These are phyloP conservation scores for Syngnathus acus DNA, from an alignment of 2,797 vertebrate species.

Conservation along the genomic window DNA sequence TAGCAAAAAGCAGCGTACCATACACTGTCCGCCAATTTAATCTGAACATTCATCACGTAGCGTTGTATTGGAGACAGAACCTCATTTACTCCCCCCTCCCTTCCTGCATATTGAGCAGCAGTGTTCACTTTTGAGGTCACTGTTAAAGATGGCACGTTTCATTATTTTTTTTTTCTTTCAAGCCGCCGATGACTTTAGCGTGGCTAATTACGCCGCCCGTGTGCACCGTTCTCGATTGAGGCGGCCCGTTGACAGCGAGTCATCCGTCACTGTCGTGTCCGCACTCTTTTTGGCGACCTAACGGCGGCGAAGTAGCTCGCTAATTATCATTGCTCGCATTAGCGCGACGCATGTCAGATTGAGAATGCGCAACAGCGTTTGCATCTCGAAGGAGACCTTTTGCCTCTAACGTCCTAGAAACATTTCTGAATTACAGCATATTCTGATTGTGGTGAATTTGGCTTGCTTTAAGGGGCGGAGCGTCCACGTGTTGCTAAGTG, in stretches of 20 bases:
- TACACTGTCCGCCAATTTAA: not conserved
- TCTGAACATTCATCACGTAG: not conserved
- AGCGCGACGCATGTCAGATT: not conserved
- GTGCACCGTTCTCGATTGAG: slow-evolving; percentile 56
- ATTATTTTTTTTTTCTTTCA: not conserved
- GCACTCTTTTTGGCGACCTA: slow-evolving; percentile 12
- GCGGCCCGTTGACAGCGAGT: slow-evolving; percentile 38
- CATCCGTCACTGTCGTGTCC: slow-evolving; percentile 49
- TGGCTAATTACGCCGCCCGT: not conserved
- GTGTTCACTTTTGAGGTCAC: slow-evolving; percentile 1
- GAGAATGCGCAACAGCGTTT: not conserved
- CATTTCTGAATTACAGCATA: not conserved
- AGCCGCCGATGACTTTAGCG: not conserved
- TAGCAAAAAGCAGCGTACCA: not conserved
- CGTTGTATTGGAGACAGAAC: not conserved
- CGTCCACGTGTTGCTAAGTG: too few species aligned
- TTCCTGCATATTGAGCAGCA: not conserved
- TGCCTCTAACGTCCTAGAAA: too few species aligned
- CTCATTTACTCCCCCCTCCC: slow-evolving; percentile 21
- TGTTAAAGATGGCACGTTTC: not conserved
- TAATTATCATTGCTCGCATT: slow-evolving; percentile 1
- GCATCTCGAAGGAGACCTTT: too few species aligned
- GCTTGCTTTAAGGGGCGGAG: not conserved
- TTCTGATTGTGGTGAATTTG: not conserved
- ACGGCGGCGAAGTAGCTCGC: not conserved